Evolutionary conservation across 2,797 vertebrate species (phyloP), one percentile per base, ranked within the genome.

Genomic region (Microchirus variegatus): DNA sequence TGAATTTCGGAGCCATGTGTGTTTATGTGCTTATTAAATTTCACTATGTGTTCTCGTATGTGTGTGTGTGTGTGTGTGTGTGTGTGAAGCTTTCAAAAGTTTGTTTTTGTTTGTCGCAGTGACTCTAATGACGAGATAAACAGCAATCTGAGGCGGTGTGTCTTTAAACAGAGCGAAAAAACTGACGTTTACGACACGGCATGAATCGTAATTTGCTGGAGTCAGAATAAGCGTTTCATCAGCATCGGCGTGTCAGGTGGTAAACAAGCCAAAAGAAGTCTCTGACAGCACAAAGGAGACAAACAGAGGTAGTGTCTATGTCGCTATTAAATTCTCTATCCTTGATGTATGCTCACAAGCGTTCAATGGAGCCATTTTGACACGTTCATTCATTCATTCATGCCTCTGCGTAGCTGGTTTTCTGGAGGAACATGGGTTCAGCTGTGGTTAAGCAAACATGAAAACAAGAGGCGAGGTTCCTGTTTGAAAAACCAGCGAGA

Each of bases 81-180:
- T 22, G 17, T 31, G 17, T 43, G 42, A 37, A 19, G 41, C 48
- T 50, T 51, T 71, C 38, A 22, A 19, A 72, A 62, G 60, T 74
- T 70, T 26, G 19, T 44, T 19, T 55, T 31, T 31, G 65, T 42
- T 19, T 57, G 57, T 57, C 38, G 7, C 9, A 46, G 64, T 42
- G 63, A 46, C 59, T 35, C 55, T 67, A 73, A 83, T 44, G 59
- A 61, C 52, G 67, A 79, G 50, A 69, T 65, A 43, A 77, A 49
- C 65, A 36, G 22, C 22, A 18, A 71, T 14, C 38, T 5, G 22
- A 74, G 72, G 54, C 19, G 51, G 15, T 55, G 74, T 9, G 37
- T 40, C 48, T 16, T 31, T 3, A 35, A 53, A 38, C 19, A 0
- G 2, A 2, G 1, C 38, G 18, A 46, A 59, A 62, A 31, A 3